Evolutionary conservation across 2,113 vertebrate species (phyloP).

Genomic region (Ceratotherium simum): DNA sequence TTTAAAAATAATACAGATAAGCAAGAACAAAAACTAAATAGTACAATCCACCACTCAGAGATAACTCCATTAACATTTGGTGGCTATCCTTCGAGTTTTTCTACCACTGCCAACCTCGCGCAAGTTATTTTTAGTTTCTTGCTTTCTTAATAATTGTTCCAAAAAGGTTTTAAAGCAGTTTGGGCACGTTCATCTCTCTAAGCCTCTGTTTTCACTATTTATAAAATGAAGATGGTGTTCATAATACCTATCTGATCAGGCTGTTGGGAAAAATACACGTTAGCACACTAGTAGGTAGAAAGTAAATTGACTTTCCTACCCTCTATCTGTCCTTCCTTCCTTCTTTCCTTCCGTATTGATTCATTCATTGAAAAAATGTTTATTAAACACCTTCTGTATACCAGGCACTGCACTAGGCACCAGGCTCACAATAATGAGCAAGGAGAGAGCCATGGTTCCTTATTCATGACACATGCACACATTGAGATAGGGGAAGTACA

Average conservation of each 20-base stretch:
- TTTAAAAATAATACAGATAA: neutral
- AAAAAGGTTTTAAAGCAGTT: neutral
- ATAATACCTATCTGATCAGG: neutral
- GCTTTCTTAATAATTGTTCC: neutral
- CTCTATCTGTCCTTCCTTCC: neutral
- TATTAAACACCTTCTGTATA: neutral
- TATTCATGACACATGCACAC: accelerated
- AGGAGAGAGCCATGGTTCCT: neutral
- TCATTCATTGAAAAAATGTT: neutral
- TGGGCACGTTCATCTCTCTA: neutral
- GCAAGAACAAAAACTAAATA: neutral
- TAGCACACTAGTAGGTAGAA: neutral
- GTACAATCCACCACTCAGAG: neutral
- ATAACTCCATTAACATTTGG: neutral
- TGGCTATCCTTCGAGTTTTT: neutral
- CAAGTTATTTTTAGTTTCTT: neutral
- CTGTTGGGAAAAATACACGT: neutral
- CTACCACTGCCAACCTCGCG: neutral
- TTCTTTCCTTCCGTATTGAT: neutral
- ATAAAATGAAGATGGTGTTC: neutral
- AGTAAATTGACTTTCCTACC: neutral
- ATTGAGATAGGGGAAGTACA: neutral
- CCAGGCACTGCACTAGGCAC: neutral
- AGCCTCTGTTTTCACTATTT: neutral
- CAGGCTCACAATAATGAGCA: neutral